phyloP scores from a whole-genome alignment of 2,888 invertebrate genomes.

The Zygothrica quintamaculata region DNA sequence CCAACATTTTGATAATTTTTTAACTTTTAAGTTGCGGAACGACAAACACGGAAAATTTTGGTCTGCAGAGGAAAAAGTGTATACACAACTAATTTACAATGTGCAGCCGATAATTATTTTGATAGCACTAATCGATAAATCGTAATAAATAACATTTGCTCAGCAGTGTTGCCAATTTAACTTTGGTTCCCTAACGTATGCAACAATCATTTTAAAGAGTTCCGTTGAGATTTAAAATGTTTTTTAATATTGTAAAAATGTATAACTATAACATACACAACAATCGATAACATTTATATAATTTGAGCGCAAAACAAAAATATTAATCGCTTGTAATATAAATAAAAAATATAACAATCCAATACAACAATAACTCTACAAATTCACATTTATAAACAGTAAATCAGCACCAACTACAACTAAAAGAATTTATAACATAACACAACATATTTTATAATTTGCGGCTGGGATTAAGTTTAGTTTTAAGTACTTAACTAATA shows the following conservation, averaged over 20 bases:
- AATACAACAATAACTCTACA: slow-evolving; percentile 31
- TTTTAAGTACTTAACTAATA: slow-evolving; percentile 69
- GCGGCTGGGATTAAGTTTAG: slow-evolving; percentile 57
- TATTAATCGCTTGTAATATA: too few relatives aligned
- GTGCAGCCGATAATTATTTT: slow-evolving; percentile 8
- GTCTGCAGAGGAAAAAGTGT: slow-evolving; percentile 46
- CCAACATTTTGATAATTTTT: slow-evolving; percentile 80
- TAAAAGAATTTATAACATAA: slow-evolving; percentile 37
- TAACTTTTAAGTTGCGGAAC: slow-evolving; percentile 31
- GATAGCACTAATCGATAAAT: slow-evolving; percentile 39
- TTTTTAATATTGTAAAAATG: too few relatives aligned
- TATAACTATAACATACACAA: too few relatives aligned
- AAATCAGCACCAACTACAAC: slow-evolving; percentile 65
- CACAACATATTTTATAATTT: slow-evolving; percentile 37
- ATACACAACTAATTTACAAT: slow-evolving; percentile 25
- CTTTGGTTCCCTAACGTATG: too few relatives aligned
- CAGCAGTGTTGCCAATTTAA: too few relatives aligned
- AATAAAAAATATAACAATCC: too few relatives aligned
- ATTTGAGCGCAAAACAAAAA: too few relatives aligned
- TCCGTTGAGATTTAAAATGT: too few relatives aligned
- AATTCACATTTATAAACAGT: slow-evolving; percentile 16
- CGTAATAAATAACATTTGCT: not conserved
- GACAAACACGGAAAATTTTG: slow-evolving; percentile 43
- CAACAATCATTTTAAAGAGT: too few relatives aligned
- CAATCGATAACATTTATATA: too few relatives aligned